Base-by-base conservation (phyloP, 2,888 invertebrate species). In the Synergus itoensis region DNA sequence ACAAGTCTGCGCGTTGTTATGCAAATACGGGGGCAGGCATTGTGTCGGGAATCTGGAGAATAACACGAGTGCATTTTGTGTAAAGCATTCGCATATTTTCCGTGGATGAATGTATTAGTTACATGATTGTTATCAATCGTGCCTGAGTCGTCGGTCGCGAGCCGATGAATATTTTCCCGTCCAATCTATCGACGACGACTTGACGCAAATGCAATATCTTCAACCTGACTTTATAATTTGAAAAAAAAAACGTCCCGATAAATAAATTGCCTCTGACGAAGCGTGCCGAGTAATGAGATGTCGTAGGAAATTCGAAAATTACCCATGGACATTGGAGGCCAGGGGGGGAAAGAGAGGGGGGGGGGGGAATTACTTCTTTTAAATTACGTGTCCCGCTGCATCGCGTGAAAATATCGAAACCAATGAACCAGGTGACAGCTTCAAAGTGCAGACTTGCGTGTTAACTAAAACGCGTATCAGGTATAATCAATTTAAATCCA, bases 361-460 rank as follows among this genome's bases (percentile, higher is more conserved):
- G n/a, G n/a, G n/a, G 53, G 40, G 73, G n/a, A 73, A 73, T 73
- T 73, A 73, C 73, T 73, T 73, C 73, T 73, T 73, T 73, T 73
- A 73, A 73, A 73, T 73, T 73, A 73, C 73, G 40, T 73, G 76
- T 79, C 77, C 69, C 78, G 84, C 77, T 80, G 79, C 79, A 81
- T 84, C 82, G 81, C 79, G 80, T 82, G 81, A 79, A 84, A 84
- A 79, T 86, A 84, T 83, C 83, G 83, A 90, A 89, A 90, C 90
- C 88, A 89, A 88, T 88, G 90, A 90, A 90, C 90, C 88, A 87
- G 84, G 89, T 88, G 89, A 87, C 90, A 88, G 87, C 84, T 86
- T 84, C 86, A 82, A 86, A 86, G 40, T 12, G 69, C 73, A 89
- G 87, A 84, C 81, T 88, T 85, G 87, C 86, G 86, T 84, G 85